Base-by-base conservation (phyloP, 1,140 invertebrate genomes). In the Magallana gigas region DNA sequence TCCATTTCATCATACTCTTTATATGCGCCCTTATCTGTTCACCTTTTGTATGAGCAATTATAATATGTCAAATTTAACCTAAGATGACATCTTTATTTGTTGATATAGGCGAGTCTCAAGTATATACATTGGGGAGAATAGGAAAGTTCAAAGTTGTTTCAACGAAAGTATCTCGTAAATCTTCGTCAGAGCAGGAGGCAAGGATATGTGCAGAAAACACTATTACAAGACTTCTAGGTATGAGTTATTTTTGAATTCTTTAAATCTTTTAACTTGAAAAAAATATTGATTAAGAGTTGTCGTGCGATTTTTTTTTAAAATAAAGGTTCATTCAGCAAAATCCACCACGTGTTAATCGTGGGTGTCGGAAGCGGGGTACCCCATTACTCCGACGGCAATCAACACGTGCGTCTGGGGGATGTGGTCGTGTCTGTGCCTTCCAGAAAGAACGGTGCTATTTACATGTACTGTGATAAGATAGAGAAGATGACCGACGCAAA, bases 291-390 rank as follows among this genome's bases (percentile, higher is more conserved):
- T 23, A 23, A 23, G 23, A 23, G 23, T 23, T 23, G 23, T 23
- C 23, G 23, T 23, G 23, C 23, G 23, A 23, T 23, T 60, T 11
- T 36, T 23, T 23, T 23, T 23, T 23, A 23, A 23, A 16, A 90
- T 91, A n/a, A 86, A 94, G 93, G 92, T 9, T 92, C 90, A 9
- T 94, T 94, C 83, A 91, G 81, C 62, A 88, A 90, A 83, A 88
- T 94, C 8, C 87, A 93, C 92, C 98, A 98, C 94, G 98, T 99
- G 4, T 97, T 99, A 91, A 94, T 99, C 81, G 98, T 99, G 36
- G 99, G 99, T 59, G 97, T 99, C 59, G 98, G 97, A 7, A 99
- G 99, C 18, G 98, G 98, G n/a, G 98, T 99, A 62, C 98, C 98
- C 3, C 98, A 99, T 95, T 99, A 97, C 94, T 98, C 98, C 0